Base-by-base conservation (phyloP, 35 echinoderm and acorn worm species). In the Apostichopus japonicus region DNA sequence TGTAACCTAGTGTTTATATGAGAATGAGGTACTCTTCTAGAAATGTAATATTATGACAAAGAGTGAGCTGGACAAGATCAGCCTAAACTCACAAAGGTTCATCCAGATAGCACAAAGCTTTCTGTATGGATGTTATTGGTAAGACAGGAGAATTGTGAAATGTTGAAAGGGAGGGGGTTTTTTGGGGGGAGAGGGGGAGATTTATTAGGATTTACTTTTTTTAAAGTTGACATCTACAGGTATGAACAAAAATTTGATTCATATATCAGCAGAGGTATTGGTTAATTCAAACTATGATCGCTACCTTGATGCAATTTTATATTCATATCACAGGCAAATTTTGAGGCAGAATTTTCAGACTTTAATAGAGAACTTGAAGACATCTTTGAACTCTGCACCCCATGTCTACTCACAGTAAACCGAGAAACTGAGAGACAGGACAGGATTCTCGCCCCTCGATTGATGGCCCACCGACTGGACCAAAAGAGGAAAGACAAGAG, bases 351-450 rank as follows among this genome's bases (percentile, higher is more conserved):
- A 11, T 57, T 57, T 23, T 1, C 21, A 16, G 56, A 58, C 54
- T 84, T 84, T 17, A 55, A 84, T 17, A 8, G 56, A 10, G 21
- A 84, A 6, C 55, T 84, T 8, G 81, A 84, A 17, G 81, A 84
- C 22, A 58, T 58, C 81, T 84, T 57, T 8, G 16, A 84, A n/a
- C 56, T 84, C 19, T 84, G 81, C 53, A 53, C 81, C 0, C 81
- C 81, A 2, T 84, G 81, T 84, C 55, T 21, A 17, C 81, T 84
- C 3, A 84, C 54, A 54, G 81, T 84, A 1, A 84, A 84, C 21
- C 81, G 53, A 24, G 81, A 84, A 57, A 84, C 61, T 4, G 54
- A 84, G 10, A 84, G 81, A 84, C 81, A 84, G 15, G 81, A 84
- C 54, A 24, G 19, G n/a, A 57, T 84, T 57, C 81, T 84, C 7